Percentiles rank a stretch among this genome's conserved stretches.
Conservation (phyloP, 2,113 vertebrate genomes). For the Micronycteris hirsuta region DNA sequence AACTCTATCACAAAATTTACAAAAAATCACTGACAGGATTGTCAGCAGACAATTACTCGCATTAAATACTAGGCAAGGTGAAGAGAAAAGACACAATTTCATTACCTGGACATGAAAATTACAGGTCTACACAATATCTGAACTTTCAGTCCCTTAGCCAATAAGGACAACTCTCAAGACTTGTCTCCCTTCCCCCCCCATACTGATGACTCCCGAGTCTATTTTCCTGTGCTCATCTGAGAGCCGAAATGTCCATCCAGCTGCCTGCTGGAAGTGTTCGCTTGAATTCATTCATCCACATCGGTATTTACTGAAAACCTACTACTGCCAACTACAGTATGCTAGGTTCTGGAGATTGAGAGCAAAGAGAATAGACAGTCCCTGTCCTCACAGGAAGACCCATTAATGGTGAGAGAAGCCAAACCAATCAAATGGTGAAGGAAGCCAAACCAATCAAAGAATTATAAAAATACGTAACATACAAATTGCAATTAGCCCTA, state of each 20-base stretch:
- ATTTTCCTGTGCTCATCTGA: not conserved
- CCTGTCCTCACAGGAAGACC: not conserved
- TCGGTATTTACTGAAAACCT: not conserved
- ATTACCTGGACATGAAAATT: not conserved
- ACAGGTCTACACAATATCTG: not conserved
- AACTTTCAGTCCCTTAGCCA: not conserved
- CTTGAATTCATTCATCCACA: not conserved
- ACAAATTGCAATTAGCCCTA: not conserved
- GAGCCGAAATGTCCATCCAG: not conserved
- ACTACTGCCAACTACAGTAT: not conserved
- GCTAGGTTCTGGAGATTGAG: not conserved
- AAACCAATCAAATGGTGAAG: not conserved
- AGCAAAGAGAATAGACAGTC: not conserved
- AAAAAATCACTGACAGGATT: not conserved
- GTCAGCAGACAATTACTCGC: constrained; percentile 5
- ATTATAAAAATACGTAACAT: not conserved
- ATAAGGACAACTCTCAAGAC: not conserved
- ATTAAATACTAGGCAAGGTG: not conserved
- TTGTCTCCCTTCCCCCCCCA: not conserved
- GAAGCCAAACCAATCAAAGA: not conserved
- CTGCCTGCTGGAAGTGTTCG: not conserved
- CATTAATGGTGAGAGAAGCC: not conserved
- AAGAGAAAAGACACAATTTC: not conserved
- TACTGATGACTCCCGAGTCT: not conserved
- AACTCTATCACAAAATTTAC: not conserved